phyloP scores from a whole-genome alignment of 2,888 invertebrate species.

The Amiota communis region DNA sequence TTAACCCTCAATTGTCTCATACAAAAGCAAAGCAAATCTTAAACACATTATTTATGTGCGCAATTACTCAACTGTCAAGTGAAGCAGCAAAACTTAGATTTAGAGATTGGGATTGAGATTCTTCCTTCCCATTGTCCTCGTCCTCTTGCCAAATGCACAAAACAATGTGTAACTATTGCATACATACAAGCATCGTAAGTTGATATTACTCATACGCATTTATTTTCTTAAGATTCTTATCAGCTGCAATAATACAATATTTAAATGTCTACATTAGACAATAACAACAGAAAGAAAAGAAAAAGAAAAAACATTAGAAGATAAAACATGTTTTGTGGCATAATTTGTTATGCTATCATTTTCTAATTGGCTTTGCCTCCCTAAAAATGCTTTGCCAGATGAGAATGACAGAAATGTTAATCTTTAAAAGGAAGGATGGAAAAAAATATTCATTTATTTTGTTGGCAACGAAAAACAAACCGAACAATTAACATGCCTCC shows the following conservation, averaged over 20 bases:
- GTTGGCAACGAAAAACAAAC: constrained; percentile 43
- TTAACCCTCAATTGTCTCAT: neutral
- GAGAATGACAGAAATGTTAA: constrained; percentile 45
- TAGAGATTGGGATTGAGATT: neutral
- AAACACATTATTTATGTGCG: constrained; percentile 54
- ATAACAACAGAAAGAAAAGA: neutral
- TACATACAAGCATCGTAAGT: neutral
- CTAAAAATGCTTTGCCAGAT: neutral
- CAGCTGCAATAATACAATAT: constrained; percentile 8
- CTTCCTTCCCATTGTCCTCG: neutral
- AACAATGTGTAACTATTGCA: neutral
- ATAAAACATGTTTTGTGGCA: constrained; percentile 19
- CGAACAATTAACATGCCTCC: constrained; percentile 52
- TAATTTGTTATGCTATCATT: constrained; percentile 16
- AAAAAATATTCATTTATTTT: constrained; percentile 54
- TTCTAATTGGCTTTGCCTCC: constrained; percentile 20
- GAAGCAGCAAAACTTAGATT: neutral
- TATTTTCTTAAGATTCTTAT: constrained; percentile 1
- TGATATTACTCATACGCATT: neutral
- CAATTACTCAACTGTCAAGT: constrained; percentile 48
- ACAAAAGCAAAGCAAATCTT: constrained; percentile 13
- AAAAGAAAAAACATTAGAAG: neutral
- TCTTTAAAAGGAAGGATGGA: constrained; percentile 36
- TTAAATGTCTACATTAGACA: neutral
- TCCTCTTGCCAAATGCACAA: constrained; percentile 13